Conservation (phyloP, 1,140 invertebrate species). For the Eulimnadia texana region DNA sequence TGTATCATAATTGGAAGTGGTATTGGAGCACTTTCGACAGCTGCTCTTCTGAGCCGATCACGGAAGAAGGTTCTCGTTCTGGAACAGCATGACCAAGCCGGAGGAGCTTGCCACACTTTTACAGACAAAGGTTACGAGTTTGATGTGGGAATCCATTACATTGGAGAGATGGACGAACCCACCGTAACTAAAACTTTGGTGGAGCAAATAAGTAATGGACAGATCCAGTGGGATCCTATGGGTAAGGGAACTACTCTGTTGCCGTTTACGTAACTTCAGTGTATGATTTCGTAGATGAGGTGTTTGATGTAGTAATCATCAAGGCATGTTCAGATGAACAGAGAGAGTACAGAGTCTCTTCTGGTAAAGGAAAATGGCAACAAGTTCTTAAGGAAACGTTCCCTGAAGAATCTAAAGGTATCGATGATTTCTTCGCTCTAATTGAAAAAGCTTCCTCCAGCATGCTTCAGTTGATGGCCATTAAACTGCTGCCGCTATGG, state of each 20-base stretch:
- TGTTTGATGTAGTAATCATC: conserved; percentile 27
- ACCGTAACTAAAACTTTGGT: conserved; percentile 23
- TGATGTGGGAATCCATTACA: conserved; percentile 34
- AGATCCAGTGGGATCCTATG: conserved; percentile 29
- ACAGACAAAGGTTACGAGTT: conserved; percentile 30
- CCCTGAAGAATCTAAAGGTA: conserved; percentile 28
- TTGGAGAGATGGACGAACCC: conserved; percentile 29
- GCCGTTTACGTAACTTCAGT: not conserved
- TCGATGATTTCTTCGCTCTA: conserved; percentile 27
- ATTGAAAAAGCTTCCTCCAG: conserved; percentile 20
- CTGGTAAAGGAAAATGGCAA: conserved; percentile 23
- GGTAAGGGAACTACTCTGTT: conserved; percentile 15
- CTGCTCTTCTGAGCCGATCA: conserved; percentile 27
- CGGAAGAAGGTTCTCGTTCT: conserved; percentile 30
- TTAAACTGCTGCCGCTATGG: conserved; percentile 27
- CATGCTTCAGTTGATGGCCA: conserved; percentile 24
- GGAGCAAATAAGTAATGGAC: conserved; percentile 31
- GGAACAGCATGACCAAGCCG: conserved; percentile 32
- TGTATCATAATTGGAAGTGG: conserved; percentile 32
- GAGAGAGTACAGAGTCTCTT: conserved; percentile 18
- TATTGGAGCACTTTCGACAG: conserved; percentile 28
- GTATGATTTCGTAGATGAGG: conserved; percentile 20
- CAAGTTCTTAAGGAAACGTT: conserved; percentile 26
- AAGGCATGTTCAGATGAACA: conserved; percentile 7
- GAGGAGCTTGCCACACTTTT: conserved; percentile 28